Percentiles rank a stretch among this genome's conserved stretches.
These are phyloP conservation scores for Drosophila pectinifera DNA, from an alignment of 1,140 invertebrate species.

Conservation along the genomic window DNA sequence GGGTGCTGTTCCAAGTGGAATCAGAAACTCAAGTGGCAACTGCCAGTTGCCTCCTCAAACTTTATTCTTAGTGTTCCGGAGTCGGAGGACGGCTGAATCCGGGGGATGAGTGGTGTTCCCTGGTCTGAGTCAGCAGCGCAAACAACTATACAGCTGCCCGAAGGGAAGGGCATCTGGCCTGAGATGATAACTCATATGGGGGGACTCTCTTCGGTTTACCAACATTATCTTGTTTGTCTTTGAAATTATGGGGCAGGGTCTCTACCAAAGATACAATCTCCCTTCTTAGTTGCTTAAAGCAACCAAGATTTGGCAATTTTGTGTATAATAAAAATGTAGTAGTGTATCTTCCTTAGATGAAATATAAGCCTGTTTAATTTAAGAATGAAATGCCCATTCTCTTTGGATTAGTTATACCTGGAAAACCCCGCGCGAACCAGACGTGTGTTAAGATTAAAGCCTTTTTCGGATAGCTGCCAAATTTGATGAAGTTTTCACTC, in stretches of 20 bases:
- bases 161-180: constrained; percentile 36
- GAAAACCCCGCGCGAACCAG: background rate
- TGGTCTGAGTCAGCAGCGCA: constrained; percentile 49
- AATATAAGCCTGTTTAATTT: background rate
- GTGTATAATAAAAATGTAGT: no score
- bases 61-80: background rate
- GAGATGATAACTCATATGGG: constrained; percentile 19
- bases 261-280: background rate
- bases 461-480: constrained; percentile 11
- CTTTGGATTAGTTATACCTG: background rate
- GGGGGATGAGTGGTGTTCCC: constrained; percentile 41
- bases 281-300: background rate
- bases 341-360: no score
- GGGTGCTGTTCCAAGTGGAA: constrained; percentile 7
- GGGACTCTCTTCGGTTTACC: constrained; percentile 5
- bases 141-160: constrained; percentile 34
- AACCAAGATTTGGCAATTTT: background rate
- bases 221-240: constrained; percentile 25
- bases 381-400: background rate
- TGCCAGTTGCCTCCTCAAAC: constrained; percentile 45
- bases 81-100: background rate
- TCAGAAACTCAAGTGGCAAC: constrained; percentile 31
- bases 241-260: constrained; percentile 10
- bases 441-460: background rate
- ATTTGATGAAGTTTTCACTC: constrained; percentile 41